Evolutionary conservation across 2,797 vertebrate genomes (phyloP).

Genomic region (Malurus splendens): DNA sequence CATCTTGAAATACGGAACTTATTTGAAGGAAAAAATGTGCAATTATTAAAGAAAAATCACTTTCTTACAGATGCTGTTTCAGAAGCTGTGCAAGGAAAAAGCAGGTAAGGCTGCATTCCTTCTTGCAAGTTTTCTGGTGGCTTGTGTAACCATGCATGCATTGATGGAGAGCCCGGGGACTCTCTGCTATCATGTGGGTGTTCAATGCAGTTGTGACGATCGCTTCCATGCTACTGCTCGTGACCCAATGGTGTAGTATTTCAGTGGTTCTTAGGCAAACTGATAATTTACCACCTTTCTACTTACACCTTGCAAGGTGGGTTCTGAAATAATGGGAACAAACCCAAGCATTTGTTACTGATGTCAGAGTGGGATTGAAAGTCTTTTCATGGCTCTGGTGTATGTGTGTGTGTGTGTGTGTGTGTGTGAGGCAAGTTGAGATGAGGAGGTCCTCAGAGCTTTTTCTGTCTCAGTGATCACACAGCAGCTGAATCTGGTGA

Average conservation of each 20-base stretch:
- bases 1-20: neutral
- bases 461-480: neutral
- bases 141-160: neutral
- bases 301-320: neutral
- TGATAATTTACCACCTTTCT: neutral
- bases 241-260: neutral
- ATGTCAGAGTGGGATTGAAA: neutral
- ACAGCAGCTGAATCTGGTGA: neutral
- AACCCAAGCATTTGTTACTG: neutral
- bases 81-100: slow-evolving; percentile 43
- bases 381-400: neutral
- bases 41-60: slow-evolving; percentile 19
- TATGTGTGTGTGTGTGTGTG: rapidly evolving
- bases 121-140: neutral
- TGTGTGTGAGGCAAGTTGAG: rapidly evolving
- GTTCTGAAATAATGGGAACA: neutral
- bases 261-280: neutral
- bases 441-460: neutral
- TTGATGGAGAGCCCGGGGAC: neutral
- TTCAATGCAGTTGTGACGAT: neutral
- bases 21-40: neutral
- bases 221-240: neutral
- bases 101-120: slow-evolving; percentile 56
- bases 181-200: neutral
- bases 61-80: slow-evolving; percentile 57